Base-by-base conservation (phyloP, 2,888 invertebrate species). In the Priocnemis perturbator region DNA sequence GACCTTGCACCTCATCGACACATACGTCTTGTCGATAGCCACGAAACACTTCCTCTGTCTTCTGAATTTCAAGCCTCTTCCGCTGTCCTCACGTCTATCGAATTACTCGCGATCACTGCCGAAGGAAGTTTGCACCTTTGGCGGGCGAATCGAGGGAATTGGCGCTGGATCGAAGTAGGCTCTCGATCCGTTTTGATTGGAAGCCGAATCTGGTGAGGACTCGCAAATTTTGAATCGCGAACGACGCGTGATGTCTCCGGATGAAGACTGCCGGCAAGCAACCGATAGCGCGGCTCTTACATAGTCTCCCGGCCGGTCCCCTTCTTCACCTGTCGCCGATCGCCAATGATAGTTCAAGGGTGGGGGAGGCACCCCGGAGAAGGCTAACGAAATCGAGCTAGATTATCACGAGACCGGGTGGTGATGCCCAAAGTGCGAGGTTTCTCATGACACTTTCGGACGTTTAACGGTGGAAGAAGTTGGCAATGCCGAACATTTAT, bases 1-100 rank as follows among this genome's bases (percentile, higher is more conserved):
- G 74, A 88, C 83, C 76, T 88, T 88, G 85, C 87, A 85, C 87
- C 86, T 88, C 89, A 89, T 88, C 78, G 89, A 87, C 88, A 88
- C 88, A 89, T 88, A 85, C 70, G 81, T 80, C 71, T 81, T 69
- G 15, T 30, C 21, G 48, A 63, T 68, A 19, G 5, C 21, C 11
- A 17, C 44, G 21, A 67, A 73, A 74, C 45, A 69, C 67, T 60
- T 19, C 14, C 1, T 0, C 23, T 15, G 53, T 17, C 37, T 11
- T 37, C 37, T 3, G 3, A n/a, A 50, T 50, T 50, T 50, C 7
- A 50, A n/a, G 11, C 5, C 17, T 50, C n/a, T 15, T 50, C 14
- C 20, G 3, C 20, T n/a, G 20, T 50, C 15, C 19, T 15, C 50
- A n/a, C 50, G 50, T 7, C 50, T 19, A 50, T 19, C 50, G 50